Conservation (phyloP, 2,113 vertebrate genomes). For the Piaya cayana region DNA sequence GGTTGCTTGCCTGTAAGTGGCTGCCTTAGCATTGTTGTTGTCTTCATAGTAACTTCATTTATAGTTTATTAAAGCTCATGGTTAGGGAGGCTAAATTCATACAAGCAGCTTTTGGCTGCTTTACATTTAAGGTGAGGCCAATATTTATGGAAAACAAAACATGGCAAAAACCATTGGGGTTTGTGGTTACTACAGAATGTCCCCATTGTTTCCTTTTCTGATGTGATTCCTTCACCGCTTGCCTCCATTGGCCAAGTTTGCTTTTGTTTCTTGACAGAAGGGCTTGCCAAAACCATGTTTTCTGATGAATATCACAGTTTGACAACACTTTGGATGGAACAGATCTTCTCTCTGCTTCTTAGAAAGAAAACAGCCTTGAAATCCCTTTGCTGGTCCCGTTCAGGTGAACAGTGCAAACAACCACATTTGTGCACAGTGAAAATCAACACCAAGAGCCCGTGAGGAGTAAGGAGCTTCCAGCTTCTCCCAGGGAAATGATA, state of each 20-base stretch:
- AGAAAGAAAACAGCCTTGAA: background rate
- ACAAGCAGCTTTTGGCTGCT: conserved; percentile 44
- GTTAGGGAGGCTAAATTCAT: background rate
- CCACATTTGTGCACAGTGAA: background rate
- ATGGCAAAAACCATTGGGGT: conserved; percentile 33
- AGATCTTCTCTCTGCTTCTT: background rate
- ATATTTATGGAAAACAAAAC: conserved; percentile 56
- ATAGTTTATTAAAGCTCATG: conserved; percentile 14
- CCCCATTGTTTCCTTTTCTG: conserved; percentile 46
- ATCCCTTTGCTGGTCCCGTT: background rate
- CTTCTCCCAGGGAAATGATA: background rate
- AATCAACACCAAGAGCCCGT: background rate
- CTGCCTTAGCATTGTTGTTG: background rate
- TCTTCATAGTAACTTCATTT: conserved; percentile 27
- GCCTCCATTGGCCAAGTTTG: conserved; percentile 48
- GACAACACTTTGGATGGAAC: background rate
- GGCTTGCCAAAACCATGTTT: conserved; percentile 21
- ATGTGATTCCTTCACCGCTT: background rate
- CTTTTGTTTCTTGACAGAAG: conserved; percentile 11
- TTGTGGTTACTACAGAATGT: conserved; percentile 59
- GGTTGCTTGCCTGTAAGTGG: background rate
- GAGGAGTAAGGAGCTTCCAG: background rate
- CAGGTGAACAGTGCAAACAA: background rate
- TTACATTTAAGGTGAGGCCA: background rate
- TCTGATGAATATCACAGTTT: background rate